Conservation (phyloP, 92 coral and sea anemone species). For the Actinernus sp. region DNA sequence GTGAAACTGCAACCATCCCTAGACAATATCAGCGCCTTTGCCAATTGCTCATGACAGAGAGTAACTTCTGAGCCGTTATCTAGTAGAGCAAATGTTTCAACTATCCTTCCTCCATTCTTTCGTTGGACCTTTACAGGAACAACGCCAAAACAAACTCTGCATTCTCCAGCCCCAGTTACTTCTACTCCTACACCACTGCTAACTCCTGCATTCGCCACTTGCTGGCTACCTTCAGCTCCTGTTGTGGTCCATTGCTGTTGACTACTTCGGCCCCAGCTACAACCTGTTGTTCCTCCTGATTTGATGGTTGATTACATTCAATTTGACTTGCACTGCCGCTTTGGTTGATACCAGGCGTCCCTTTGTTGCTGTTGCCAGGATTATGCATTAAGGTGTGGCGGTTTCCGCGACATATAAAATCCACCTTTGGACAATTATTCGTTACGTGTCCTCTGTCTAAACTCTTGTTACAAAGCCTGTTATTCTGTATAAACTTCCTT, state of each 20-base stretch:
- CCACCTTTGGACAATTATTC: constrained; percentile 38
- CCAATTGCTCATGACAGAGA: constrained; percentile 60
- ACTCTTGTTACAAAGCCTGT: constrained; percentile 73
- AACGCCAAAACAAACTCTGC: constrained; percentile 65
- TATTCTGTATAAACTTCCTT: constrained; percentile 19
- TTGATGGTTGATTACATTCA: too few species aligned
- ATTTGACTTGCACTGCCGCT: too few species aligned
- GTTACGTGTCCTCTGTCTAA: constrained; percentile 61
- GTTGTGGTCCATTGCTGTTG: too few species aligned
- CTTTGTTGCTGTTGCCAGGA: not conserved
- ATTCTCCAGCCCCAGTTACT: constrained; percentile 74
- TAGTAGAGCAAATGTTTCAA: constrained; percentile 59
- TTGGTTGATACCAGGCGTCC: not conserved
- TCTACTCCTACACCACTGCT: too few species aligned
- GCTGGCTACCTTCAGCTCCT: not conserved
- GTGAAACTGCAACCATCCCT: constrained; percentile 57
- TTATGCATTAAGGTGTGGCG: constrained; percentile 66
- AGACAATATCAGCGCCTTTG: constrained; percentile 25
- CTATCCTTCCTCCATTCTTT: constrained; percentile 18
- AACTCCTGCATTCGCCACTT: too few species aligned
- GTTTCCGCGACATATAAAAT: constrained; percentile 38
- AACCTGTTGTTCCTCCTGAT: too few species aligned
- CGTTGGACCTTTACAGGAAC: constrained; percentile 68
- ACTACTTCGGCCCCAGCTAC: too few species aligned
- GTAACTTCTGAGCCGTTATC: constrained; percentile 76